Conservation (phyloP, 2,113 vertebrate genomes). For the Hipposideros armiger region DNA sequence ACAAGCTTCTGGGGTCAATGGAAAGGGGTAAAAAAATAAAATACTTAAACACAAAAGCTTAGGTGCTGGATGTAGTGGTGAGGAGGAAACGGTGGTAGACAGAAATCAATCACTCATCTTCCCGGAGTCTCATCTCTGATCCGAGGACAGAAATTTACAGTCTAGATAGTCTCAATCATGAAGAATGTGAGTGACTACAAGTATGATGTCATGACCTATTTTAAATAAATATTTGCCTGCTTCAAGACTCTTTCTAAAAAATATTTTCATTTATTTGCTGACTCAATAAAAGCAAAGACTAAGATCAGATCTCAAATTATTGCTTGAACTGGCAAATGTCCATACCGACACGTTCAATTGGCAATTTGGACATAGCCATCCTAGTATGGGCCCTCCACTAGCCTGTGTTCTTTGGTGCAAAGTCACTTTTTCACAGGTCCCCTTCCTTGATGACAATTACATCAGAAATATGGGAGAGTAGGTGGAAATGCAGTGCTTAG, state of each 20-base stretch:
- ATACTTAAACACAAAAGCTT: background rate
- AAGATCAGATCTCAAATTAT: background rate
- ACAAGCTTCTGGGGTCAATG: background rate
- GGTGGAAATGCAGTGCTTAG: background rate
- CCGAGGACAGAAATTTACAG: background rate
- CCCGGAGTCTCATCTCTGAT: background rate
- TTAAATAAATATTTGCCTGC: background rate
- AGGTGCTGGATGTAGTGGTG: background rate
- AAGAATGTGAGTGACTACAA: background rate
- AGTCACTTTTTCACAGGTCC: background rate
- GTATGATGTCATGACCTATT: background rate
- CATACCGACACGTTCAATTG: background rate
- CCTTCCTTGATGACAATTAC: background rate
- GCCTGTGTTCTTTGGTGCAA: background rate
- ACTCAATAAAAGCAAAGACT: background rate
- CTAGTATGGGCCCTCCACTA: rapidly evolving
- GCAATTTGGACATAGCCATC: background rate
- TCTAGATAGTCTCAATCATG: background rate
- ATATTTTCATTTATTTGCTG: background rate
- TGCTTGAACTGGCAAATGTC: background rate
- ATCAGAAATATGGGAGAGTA: background rate
- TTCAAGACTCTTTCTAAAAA: background rate
- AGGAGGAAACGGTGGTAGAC: background rate
- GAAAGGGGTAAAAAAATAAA: background rate
- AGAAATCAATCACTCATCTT: background rate